Conservation (phyloP, 2,888 invertebrate species). For the Syrista parreyssii region DNA sequence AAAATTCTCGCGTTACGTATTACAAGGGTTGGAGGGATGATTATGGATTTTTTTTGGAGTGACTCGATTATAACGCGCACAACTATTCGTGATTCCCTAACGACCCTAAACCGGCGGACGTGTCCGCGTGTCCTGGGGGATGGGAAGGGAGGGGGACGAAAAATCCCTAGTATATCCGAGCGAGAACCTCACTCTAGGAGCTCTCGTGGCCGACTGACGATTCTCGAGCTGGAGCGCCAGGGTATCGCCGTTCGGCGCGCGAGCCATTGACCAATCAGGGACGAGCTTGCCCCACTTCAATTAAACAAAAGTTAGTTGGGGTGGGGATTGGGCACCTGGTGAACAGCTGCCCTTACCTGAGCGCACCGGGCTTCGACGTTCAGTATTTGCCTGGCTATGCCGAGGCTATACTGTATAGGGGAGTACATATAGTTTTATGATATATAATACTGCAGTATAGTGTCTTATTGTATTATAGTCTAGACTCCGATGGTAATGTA, state of each 20-base stretch:
- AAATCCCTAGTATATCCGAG: not conserved
- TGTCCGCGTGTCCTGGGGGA: constrained; percentile 1
- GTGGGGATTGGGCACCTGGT: constrained; percentile 56
- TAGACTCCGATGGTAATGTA: too few relatives aligned
- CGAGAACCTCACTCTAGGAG: constrained; percentile 32
- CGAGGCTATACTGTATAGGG: too few relatives aligned
- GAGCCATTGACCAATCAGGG: constrained; percentile 58
- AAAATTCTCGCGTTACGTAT: too few relatives aligned
- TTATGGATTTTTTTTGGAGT: too few relatives aligned
- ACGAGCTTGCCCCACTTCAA: constrained; percentile 28
- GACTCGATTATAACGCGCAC: too few relatives aligned
- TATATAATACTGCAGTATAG: too few relatives aligned
- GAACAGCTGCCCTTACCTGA: constrained; percentile 62
- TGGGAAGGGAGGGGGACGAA: constrained; percentile 1
- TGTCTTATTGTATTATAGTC: too few relatives aligned
- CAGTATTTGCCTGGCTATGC: too few relatives aligned
- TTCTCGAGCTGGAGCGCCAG: constrained; percentile 43
- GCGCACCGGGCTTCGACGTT: constrained; percentile 52
- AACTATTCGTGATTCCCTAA: not conserved
- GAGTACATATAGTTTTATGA: too few relatives aligned
- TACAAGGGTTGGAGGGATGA: too few relatives aligned
- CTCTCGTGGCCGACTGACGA: constrained; percentile 61
- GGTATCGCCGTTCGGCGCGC: constrained; percentile 59
- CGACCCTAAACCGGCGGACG: not conserved
- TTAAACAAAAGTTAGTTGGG: constrained; percentile 12